Evolutionary conservation across 2,113 vertebrate genomes (phyloP).

Genomic region (Eublepharis macularius): DNA sequence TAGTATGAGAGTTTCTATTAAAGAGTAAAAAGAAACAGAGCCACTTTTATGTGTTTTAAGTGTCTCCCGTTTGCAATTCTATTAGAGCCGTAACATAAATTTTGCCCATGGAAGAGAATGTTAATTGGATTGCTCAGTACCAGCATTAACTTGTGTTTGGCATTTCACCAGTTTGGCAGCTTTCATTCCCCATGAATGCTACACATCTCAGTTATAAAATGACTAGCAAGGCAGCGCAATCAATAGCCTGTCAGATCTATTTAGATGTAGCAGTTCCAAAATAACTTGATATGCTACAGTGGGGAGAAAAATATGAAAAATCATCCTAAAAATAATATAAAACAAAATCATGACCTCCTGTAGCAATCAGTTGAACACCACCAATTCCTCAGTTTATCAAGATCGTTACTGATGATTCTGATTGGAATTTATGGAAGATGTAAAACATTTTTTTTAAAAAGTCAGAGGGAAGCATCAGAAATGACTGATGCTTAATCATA

Average conservation of each 20-base stretch:
- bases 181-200: background rate
- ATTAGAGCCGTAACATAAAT: background rate
- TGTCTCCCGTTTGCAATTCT: background rate
- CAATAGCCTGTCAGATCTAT: background rate
- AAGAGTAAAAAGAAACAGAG: background rate
- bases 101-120: constrained; percentile 3
- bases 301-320: background rate
- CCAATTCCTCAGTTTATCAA: background rate
- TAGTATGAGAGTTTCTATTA: background rate
- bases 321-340: constrained; percentile 2
- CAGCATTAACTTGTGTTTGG: background rate
- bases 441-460: background rate
- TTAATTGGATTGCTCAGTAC: background rate
- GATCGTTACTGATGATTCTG: background rate
- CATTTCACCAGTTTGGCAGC: background rate
- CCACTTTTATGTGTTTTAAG: background rate
- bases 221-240: background rate
- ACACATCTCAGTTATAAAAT: background rate
- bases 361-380: background rate
- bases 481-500: too few species aligned
- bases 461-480: background rate
- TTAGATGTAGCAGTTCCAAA: background rate
- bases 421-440: background rate
- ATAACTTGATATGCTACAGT: background rate
- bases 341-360: background rate